A percentile compares a stretch with the other conserved stretches of the same genome.
Conservation (phyloP, 1,140 invertebrate genomes). For the Pteromalus puparum region DNA sequence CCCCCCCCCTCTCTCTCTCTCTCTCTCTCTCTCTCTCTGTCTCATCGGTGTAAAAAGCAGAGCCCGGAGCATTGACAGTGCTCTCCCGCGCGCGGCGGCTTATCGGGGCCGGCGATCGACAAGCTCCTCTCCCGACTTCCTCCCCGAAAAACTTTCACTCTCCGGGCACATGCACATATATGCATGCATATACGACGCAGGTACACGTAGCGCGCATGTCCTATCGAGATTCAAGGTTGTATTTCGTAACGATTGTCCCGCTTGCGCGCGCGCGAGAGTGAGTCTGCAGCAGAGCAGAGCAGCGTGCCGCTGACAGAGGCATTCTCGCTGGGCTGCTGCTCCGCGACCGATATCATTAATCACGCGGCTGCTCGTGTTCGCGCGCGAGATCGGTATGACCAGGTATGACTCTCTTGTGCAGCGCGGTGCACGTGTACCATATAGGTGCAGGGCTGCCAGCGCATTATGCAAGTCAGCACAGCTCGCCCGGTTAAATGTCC, state of each 20-base stretch:
- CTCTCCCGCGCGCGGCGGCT: not conserved
- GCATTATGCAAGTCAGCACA: conserved; percentile 44
- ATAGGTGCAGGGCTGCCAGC: not conserved
- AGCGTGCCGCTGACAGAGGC: conserved; percentile 24
- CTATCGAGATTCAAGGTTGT: conserved; percentile 26
- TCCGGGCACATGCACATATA: not conserved
- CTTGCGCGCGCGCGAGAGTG: not conserved
- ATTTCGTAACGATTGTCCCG: conserved; percentile 18
- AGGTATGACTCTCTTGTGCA: not conserved
- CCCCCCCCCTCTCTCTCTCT: no score
- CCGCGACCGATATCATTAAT: conserved; percentile 43
- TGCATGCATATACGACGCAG: not conserved
- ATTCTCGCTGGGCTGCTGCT: not conserved
- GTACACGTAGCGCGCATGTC: not conserved
- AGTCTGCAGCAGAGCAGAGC: not conserved
- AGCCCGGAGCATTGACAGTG: not conserved
- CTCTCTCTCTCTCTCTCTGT: no score
- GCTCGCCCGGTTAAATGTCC: conserved; percentile 42
- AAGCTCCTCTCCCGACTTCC: not conserved
- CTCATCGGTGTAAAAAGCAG: not conserved
- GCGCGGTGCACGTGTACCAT: not conserved
- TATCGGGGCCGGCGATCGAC: not conserved
- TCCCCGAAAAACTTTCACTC: conserved; percentile 19
- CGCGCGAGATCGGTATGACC: conserved; percentile 1
- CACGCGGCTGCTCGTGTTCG: conserved; percentile 3